Percentiles rank a stretch among this genome's conserved stretches.
phyloP scores from a whole-genome alignment of 2,888 invertebrate genomes.

The Cheilosia vernalis region DNA sequence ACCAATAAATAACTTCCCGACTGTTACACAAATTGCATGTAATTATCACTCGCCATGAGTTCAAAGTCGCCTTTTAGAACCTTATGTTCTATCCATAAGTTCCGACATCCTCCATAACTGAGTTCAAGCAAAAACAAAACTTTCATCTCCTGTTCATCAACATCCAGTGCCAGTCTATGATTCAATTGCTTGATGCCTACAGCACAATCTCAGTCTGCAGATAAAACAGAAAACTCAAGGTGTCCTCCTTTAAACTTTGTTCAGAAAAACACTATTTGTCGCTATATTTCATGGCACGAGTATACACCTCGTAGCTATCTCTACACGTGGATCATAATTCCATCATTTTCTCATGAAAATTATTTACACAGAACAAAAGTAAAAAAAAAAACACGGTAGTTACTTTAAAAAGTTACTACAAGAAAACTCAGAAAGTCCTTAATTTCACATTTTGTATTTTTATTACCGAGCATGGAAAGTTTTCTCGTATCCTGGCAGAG shows the following conservation, averaged over 20 bases:
- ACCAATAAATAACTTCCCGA: too few relatives aligned
- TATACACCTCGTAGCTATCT: conserved; percentile 28
- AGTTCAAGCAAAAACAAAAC: conserved; percentile 20
- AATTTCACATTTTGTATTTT: conserved; percentile 74
- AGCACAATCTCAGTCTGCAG: neutral
- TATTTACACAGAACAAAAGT: conserved; percentile 29
- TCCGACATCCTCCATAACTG: conserved; percentile 1
- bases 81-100: neutral
- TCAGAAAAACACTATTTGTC: conserved; percentile 41
- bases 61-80: neutral
- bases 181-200: conserved; percentile 2
- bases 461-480: conserved; percentile 67
- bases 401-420: conserved; percentile 60
- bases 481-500: conserved; percentile 67
- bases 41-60: too few relatives aligned
- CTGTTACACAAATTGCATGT: too few relatives aligned
- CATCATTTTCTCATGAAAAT: conserved; percentile 42
- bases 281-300: conserved; percentile 19
- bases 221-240: conserved; percentile 8
- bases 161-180: neutral
- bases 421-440: conserved; percentile 71
- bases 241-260: conserved; percentile 26
- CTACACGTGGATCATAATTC: conserved; percentile 43
- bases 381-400: conserved; percentile 40
- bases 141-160: conserved; percentile 33